Percentiles rank a stretch among this genome's conserved stretches.
Conservation (phyloP, 2,888 invertebrate genomes). For the Listrodromus nycthemerus region DNA sequence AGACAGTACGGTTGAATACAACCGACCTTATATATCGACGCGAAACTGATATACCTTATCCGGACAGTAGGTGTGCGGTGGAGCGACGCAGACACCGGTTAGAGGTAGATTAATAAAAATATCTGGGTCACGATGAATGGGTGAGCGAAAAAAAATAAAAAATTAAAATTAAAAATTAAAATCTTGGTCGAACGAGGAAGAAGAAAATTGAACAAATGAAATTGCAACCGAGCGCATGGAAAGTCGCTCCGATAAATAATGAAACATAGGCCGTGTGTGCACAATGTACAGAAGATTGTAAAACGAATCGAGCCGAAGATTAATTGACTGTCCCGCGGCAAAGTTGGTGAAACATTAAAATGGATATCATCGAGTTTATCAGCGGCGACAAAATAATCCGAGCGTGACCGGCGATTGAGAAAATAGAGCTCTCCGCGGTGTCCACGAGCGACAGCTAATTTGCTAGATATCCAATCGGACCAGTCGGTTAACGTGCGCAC, state of each 20-base stretch:
- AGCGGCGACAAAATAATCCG: slow-evolving; percentile 52
- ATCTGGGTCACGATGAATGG: neutral
- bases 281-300: slow-evolving; percentile 40
- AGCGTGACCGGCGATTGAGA: slow-evolving; percentile 52
- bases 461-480: slow-evolving; percentile 54
- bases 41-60: neutral
- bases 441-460: slow-evolving; percentile 55
- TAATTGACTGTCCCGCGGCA: slow-evolving; percentile 30
- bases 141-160: neutral
- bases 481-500: slow-evolving; percentile 15
- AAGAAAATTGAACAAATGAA: neutral
- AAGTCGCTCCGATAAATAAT: slow-evolving; percentile 11
- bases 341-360: slow-evolving; percentile 34
- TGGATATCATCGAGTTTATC: slow-evolving; percentile 35
- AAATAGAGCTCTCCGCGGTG: slow-evolving; percentile 32
- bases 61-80: too few species aligned
- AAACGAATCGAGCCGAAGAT: slow-evolving; percentile 40
- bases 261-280: slow-evolving; percentile 9
- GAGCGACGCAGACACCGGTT: too few species aligned
- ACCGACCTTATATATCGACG: neutral
- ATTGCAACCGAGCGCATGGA: neutral
- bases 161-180: too few species aligned
- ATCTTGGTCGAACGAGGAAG: neutral
- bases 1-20: neutral
- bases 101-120: neutral